phyloP scores from a whole-genome alignment of 2,113 vertebrate genomes.

The Columbina picui region DNA sequence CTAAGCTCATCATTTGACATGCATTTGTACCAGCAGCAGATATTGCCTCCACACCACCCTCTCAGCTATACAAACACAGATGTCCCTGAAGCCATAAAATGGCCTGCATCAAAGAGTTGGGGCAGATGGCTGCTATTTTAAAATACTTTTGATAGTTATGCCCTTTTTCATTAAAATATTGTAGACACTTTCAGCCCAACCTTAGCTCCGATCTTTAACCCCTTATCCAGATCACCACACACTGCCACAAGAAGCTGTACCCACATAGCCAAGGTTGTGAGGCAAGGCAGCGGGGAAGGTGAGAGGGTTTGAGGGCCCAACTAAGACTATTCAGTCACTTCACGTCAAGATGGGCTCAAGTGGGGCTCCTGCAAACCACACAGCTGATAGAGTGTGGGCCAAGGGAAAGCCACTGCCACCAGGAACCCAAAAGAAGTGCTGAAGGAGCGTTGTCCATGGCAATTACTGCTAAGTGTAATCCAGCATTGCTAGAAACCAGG shows the following conservation, averaged over 20 bases:
- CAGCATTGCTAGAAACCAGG: not conserved
- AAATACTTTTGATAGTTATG: not conserved
- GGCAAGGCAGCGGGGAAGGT: not conserved
- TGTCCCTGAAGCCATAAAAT: not conserved
- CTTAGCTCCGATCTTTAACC: not conserved
- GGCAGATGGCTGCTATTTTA: not conserved
- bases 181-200: not conserved
- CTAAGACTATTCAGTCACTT: not conserved
- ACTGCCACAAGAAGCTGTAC: not conserved
- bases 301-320: not conserved
- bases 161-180: not conserved
- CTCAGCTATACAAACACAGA: not conserved
- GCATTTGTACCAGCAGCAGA: not conserved
- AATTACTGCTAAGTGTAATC: not conserved
- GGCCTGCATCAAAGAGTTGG: not conserved
- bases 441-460: not conserved
- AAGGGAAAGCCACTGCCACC: not conserved
- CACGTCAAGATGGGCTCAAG: not conserved
- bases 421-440: not conserved
- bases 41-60: not conserved
- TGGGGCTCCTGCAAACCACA: not conserved
- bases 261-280: rapidly evolving
- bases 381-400: not conserved
- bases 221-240: not conserved
- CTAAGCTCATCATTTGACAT: not conserved